These are phyloP conservation scores for Nephrotoma flavescens DNA, from an alignment of 2,888 invertebrate species.

Conservation along the genomic window DNA sequence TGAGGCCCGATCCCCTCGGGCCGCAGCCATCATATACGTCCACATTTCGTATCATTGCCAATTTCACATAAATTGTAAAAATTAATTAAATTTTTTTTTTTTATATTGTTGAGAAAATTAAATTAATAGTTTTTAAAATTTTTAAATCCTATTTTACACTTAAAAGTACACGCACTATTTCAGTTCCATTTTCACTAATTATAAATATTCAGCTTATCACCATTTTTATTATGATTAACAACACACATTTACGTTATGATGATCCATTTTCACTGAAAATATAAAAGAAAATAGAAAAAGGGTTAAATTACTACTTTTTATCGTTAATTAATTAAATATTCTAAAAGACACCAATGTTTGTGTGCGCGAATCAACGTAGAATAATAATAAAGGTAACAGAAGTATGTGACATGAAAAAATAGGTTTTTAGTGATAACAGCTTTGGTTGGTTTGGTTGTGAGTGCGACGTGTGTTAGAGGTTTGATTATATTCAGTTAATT, in stretches of 20 bases:
- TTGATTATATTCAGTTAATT: neutral
- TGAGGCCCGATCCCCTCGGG: slow-evolving; percentile 46
- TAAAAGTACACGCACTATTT: neutral
- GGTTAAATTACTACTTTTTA: neutral
- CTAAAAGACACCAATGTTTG: neutral
- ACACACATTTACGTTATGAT: neutral
- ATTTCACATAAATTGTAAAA: neutral
- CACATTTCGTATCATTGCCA: slow-evolving; percentile 41
- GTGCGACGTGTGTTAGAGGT: neutral
- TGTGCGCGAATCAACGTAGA: neutral
- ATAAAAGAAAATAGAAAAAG: neutral
- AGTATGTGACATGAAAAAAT: neutral
- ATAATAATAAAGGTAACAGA: neutral
- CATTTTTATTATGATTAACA: neutral
- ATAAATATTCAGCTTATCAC: neutral
- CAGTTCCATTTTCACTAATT: neutral
- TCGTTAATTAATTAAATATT: neutral
- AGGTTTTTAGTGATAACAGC: neutral
- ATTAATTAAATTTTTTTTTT: neutral
- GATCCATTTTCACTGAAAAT: neutral
- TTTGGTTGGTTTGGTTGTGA: neutral
- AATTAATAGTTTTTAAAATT: too few relatives aligned
- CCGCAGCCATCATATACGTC: slow-evolving; percentile 58
- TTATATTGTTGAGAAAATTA: too few relatives aligned
- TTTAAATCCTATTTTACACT: too few relatives aligned